Conservation (phyloP, 2,888 invertebrate species). For the Vesta saturnalis region DNA sequence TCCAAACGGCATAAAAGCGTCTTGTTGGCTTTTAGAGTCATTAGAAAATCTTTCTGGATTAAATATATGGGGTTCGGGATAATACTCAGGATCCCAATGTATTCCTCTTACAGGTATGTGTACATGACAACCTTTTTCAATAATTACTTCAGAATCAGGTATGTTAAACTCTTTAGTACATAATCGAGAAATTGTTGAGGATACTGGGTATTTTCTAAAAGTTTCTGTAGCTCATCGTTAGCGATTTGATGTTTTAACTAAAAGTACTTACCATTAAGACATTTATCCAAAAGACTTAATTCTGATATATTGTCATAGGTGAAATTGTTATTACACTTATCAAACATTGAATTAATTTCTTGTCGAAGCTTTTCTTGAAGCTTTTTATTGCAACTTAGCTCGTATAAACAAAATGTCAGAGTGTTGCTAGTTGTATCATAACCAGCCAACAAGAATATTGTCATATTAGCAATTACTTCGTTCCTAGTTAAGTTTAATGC, state of each 20-base stretch:
- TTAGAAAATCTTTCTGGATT: background rate
- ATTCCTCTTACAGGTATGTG: background rate
- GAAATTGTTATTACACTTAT: too few relatives aligned
- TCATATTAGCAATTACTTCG: background rate
- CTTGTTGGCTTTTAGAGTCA: background rate
- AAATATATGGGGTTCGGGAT: background rate
- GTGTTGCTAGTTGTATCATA: background rate
- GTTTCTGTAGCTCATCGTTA: background rate
- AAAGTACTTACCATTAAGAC: background rate
- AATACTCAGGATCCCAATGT: background rate
- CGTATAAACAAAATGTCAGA: background rate
- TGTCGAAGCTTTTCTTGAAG: background rate
- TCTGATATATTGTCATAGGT: too few relatives aligned
- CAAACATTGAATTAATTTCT: too few relatives aligned
- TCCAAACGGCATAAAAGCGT: background rate
- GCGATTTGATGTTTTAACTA: background rate
- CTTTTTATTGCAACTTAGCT: background rate
- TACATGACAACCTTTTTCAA: background rate
- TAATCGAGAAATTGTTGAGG: background rate
- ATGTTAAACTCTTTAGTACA: background rate
- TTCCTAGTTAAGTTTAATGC: background rate
- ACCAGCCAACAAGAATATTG: background rate
- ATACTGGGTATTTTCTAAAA: background rate
- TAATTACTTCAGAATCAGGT: background rate
- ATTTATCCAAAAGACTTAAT: background rate